Evolutionary conservation across 2,888 invertebrate species (phyloP), one percentile per base, ranked within the genome.

Genomic region (Pseudoips prasinana): DNA sequence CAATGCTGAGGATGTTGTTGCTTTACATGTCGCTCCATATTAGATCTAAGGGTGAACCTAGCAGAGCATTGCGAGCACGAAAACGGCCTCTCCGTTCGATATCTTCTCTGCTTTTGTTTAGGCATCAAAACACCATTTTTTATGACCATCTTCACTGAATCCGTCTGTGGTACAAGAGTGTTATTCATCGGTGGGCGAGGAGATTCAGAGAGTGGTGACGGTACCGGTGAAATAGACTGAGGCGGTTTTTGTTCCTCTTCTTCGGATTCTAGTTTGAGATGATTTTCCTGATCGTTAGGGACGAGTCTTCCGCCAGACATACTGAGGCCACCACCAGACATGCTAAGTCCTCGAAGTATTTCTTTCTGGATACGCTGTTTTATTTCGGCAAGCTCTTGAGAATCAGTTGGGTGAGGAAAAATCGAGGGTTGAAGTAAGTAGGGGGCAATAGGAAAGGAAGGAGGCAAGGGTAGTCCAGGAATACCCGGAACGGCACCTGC

Each of bases 1-100:
- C 96, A 97, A 65, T 92, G 94, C 44, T 96, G 95, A 0, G 97
- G 97, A 84, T 98, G 98, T 58, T 97, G 97, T 59, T 97, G 96
- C 68, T 97, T 97, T 1, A 97, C 95, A 59, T 98, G 98, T 0
- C 97, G 90, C 73, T 97, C 97, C 96, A 97, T 97, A 61, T 98
- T 97, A 6, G 96, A 96, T n/a, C 96, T 90, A 7, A 97, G 83
- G 0, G 97, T 97, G 64, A 98, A 98, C 31, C 95, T 90, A 0
- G 97, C 96, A 0, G 95, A 94, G 75, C 98, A 97, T 65, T 96
- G 95, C 37, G 95, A 95, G 73, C 97, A 98, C 0, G 94, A 94
- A 75, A 96, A 97, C 0, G 97, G 97, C 11, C 97, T 89, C 70
- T 97, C 97, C 10, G 97, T 97, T 39, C 97, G 90, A 68, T 97